Evolutionary conservation across 2,113 vertebrate species (phyloP).

Genomic region (Abramis brama): DNA sequence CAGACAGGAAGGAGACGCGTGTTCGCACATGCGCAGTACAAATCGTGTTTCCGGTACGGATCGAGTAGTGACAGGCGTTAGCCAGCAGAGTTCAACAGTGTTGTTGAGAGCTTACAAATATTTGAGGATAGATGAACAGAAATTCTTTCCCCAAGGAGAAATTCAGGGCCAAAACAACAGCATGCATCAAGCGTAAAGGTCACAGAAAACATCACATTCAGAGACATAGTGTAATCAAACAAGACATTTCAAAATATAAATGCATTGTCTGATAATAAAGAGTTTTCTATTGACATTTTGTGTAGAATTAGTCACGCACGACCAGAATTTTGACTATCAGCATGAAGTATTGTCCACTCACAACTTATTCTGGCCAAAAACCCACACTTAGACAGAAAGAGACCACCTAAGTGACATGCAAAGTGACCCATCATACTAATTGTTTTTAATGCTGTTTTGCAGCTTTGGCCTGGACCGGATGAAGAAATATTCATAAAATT

Average conservation of each 20-base stretch:
- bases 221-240: conserved; percentile 1
- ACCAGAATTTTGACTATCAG: not conserved
- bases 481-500: not conserved
- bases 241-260: not conserved
- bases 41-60: not conserved
- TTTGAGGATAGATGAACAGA: not conserved
- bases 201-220: not conserved
- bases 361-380: not conserved
- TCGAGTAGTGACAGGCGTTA: not conserved
- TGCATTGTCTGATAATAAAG: not conserved
- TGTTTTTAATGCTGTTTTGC: not conserved
- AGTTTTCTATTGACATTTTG: not conserved
- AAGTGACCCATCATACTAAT: not conserved
- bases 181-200: not conserved
- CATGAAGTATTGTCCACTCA: not conserved
- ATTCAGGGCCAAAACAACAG: not conserved
- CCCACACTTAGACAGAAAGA: not conserved
- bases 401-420: not conserved
- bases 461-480: not conserved
- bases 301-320: not conserved
- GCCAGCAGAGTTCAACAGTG: not conserved
- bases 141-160: not conserved
- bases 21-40: not conserved
- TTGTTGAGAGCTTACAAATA: not conserved
- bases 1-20: not conserved